phyloP scores from a whole-genome alignment of 2,113 vertebrate genomes.

The Mus spicilegus region DNA sequence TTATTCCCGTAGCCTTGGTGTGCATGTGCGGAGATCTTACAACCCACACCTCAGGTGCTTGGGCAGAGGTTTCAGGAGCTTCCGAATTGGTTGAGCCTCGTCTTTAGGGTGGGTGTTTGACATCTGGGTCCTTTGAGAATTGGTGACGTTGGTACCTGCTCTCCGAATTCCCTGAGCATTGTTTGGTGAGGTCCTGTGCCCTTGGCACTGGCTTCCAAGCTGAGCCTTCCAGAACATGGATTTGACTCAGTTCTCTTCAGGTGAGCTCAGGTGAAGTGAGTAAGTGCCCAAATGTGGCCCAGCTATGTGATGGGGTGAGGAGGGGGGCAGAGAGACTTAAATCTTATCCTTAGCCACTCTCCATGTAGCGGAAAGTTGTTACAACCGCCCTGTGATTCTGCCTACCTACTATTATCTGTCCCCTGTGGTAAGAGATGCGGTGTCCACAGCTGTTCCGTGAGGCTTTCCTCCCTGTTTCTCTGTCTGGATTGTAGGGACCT shows the following conservation, averaged over 20 bases:
- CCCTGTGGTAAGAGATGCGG: too few relatives aligned
- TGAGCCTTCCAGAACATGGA: rapidly evolving
- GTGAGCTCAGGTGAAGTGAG: background rate
- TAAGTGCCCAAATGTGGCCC: rapidly evolving
- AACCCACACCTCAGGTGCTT: background rate
- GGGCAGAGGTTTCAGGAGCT: rapidly evolving
- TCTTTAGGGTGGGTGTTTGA: rapidly evolving
- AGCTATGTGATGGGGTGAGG: rapidly evolving
- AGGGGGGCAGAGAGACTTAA: too few relatives aligned
- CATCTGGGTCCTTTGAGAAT: background rate
- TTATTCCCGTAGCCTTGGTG: background rate
- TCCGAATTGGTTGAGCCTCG: rapidly evolving
- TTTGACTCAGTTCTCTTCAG: rapidly evolving
- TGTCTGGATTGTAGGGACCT: rapidly evolving
- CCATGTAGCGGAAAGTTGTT: background rate
- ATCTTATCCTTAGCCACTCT: background rate
- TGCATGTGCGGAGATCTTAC: background rate
- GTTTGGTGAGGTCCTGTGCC: rapidly evolving
- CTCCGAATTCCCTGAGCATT: rapidly evolving
- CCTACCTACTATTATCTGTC: rapidly evolving
- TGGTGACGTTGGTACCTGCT: rapidly evolving
- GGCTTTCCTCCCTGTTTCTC: rapidly evolving
- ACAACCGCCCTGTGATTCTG: rapidly evolving
- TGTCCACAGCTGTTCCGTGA: rapidly evolving
- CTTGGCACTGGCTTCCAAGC: rapidly evolving